Evolutionary conservation across 2,797 vertebrate species (phyloP).

Genomic region (Pogoniulus pusillus): DNA sequence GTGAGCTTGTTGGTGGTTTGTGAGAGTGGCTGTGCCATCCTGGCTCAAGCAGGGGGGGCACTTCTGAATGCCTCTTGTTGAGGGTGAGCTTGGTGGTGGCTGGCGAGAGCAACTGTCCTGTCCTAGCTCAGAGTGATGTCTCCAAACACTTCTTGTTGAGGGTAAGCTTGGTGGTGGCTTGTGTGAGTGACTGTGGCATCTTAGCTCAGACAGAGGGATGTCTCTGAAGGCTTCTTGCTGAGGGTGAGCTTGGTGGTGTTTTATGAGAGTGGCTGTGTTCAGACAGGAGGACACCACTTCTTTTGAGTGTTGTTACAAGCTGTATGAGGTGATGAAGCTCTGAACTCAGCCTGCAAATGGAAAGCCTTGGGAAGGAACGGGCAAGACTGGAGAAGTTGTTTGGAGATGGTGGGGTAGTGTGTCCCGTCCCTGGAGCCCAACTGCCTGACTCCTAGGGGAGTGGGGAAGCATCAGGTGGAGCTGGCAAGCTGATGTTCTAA

Average conservation of each 20-base stretch:
- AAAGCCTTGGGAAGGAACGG: not conserved
- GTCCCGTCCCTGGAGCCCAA: rapidly evolving
- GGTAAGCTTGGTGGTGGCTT: not conserved
- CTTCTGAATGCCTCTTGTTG: too few species aligned
- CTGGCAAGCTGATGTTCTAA: not conserved
- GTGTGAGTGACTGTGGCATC: not conserved
- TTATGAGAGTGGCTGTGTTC: too few species aligned
- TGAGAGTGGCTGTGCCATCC: not conserved
- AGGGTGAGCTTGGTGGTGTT: too few species aligned
- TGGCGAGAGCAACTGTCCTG: too few species aligned
- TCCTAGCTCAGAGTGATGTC: too few species aligned
- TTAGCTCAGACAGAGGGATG: not conserved
- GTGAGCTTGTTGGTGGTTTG: not conserved
- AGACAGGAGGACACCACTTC: too few species aligned
- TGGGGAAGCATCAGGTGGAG: not conserved
- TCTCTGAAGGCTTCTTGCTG: too few species aligned
- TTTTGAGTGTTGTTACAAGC: not conserved
- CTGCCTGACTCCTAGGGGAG: rapidly evolving
- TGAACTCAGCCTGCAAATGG: not conserved
- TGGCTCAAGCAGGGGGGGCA: too few species aligned
- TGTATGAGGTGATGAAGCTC: rapidly evolving
- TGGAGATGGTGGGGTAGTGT: not conserved
- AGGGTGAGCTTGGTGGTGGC: too few species aligned
- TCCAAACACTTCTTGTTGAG: not conserved
- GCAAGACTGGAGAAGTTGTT: not conserved